Evolutionary conservation across 2,888 invertebrate genomes (phyloP), one percentile per base, ranked within the genome.

Genomic region (Subacronicta megacephala): DNA sequence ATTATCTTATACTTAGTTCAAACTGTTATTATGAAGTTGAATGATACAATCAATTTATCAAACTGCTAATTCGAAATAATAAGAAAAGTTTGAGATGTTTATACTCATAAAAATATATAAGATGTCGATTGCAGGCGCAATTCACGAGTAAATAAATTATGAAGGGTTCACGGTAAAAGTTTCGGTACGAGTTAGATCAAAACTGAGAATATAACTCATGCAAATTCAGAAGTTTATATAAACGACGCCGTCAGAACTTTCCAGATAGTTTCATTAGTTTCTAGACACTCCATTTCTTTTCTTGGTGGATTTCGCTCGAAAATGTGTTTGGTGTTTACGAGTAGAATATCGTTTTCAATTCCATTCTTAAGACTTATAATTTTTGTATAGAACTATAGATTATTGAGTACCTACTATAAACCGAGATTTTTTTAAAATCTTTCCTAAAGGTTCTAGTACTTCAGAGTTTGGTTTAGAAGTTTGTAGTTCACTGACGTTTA

Each of bases 191-290:
- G 78, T 77, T 70, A 82, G 74, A 82, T 80, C 79, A 75, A 71
- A 82, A 83, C 78, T 74, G 72, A 62, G 65, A 71, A 74, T 67
- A 85, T 87, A 87, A 85, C 83, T 88, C 83, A 85, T 84, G 84
- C 81, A 85, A 85, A 87, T 84, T 78, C 77, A 62, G 67, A 72
- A 80, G 74, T 82, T 77, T 64, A 75, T 75, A 78, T 78, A 83
- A 81, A 80, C 78, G 79, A 77, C 61, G 65, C 71, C 74, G 57
- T 69, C 65, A 54, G 38, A 78, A 75, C 73, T 75, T 75, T 52
- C 36, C 26, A 68, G 53, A 75, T 78, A 78, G 72, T 78, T 78
- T 68, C 62, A 74, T 77, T 74, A 65, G 51, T 77, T 73, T 52
- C 16, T 45, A 67, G 72, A 74, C 67, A 72, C 70, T 66, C 72